Evolutionary conservation across 2,113 vertebrate species (phyloP), one percentile per base, ranked within the genome.

Genomic region (Oryzias woworae): DNA sequence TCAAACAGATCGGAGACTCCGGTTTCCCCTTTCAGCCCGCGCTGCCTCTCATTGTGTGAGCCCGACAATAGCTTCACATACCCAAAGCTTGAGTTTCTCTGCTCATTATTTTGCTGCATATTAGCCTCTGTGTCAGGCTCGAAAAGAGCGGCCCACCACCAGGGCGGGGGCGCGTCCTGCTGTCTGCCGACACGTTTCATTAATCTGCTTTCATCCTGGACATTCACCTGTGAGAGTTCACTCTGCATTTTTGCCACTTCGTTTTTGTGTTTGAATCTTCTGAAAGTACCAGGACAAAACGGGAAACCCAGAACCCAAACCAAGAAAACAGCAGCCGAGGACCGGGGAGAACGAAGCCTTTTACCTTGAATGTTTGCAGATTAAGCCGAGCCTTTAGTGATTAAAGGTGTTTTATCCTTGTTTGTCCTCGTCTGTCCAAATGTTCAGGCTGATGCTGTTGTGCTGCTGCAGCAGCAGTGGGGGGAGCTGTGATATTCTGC

Each of bases 21-120:
- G 92, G 90, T 97, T 98, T 95, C 93, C 90, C 91, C 92, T 95
- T 92, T 88, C 82, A 95, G 94, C 92, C 93, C 92, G 85, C 89
- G 91, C 90, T 92, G 86, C 71, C 86, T 94, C 87, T 88, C 81
- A 94, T 93, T 95, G 91, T 95, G 90, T 89, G 83, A 66, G 80
- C 14, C 74, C 68, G 80, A 94, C 91, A 95, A 93, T 95, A 87
- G 73, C 83, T 93, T 90, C 90, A 75, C 89, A 90, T 93, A 90
- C 91, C 90, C 83, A 48, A 83, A 93, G 91, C 93, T 95, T 91
- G 80, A 79, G 89, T 95, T 93, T 94, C 93, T 91, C 80, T 77
- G 82, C 88, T 93, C 89, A 93, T 92, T 93, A 89, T 93, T 77
- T 92, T 90, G 82, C 45, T 62, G 77, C 73, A 87, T 88, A 87